Evolutionary conservation across 2,797 vertebrate genomes (phyloP).

Genomic region (Hydrolagus colliei): DNA sequence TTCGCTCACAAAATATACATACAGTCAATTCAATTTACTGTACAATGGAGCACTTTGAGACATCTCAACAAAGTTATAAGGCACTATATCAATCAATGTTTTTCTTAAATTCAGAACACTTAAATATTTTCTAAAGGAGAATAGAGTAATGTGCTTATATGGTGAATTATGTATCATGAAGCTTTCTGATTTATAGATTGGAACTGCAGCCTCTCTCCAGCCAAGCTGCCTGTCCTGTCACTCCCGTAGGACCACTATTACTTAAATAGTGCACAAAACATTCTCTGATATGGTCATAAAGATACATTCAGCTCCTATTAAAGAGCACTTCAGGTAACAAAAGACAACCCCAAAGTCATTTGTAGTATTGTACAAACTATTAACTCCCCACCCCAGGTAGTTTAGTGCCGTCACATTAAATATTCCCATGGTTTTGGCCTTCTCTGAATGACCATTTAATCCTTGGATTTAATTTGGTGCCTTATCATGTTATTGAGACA

Average conservation of each 20-base stretch:
- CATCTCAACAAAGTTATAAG: too few relatives aligned
- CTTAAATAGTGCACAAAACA: conserved; percentile 1
- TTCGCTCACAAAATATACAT: too few relatives aligned
- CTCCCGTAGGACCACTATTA: not conserved
- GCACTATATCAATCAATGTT: too few relatives aligned
- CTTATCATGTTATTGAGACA: too few relatives aligned
- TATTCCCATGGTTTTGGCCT: not conserved
- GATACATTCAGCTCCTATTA: not conserved
- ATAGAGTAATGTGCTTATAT: not conserved
- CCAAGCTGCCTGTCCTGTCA: not conserved
- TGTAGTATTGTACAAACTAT: not conserved
- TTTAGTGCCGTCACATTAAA: not conserved
- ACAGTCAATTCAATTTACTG: too few relatives aligned
- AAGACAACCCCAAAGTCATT: conserved; percentile 6
- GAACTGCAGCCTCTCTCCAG: not conserved
- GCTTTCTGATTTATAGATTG: not conserved
- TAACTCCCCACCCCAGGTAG: not conserved
- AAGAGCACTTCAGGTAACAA: not conserved
- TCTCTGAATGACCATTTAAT: too few relatives aligned
- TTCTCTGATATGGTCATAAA: not conserved
- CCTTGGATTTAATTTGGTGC: too few relatives aligned
- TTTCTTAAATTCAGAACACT: too few relatives aligned
- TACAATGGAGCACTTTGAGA: too few relatives aligned
- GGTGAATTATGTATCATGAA: not conserved
- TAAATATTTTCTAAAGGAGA: too few relatives aligned